Conservation (phyloP, 2,797 vertebrate genomes). For the Neosalanx taihuensis region DNA sequence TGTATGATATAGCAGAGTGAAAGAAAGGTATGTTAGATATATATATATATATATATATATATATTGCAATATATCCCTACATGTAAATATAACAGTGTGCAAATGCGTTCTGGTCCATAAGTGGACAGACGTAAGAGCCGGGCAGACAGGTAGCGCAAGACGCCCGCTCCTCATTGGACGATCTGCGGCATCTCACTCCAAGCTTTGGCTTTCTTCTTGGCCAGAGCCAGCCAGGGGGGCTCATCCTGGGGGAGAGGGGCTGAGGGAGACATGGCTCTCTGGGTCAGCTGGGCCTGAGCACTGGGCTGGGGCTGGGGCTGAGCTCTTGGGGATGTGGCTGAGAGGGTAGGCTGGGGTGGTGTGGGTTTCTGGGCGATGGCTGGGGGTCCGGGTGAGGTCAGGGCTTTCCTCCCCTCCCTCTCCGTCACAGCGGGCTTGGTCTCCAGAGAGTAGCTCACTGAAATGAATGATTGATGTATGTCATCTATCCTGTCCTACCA, state of each 20-base stretch:
- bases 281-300: slow-evolving; percentile 16
- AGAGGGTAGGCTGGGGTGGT: no score
- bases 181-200: slow-evolving; percentile 90
- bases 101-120: slow-evolving; percentile 50
- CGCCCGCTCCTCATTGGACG: slow-evolving; percentile 71
- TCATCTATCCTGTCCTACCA: no score
- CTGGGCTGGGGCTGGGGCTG: neutral
- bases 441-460: slow-evolving; percentile 52
- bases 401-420: slow-evolving; percentile 62
- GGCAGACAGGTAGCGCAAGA: neutral
- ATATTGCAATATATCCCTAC: neutral
- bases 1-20: slow-evolving; percentile 30
- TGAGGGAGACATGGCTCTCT: slow-evolving; percentile 50
- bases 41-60: slow-evolving; percentile 11
- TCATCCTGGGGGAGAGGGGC: slow-evolving; percentile 71
- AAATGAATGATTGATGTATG: neutral
- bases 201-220: slow-evolving; percentile 94
- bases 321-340: slow-evolving; percentile 44
- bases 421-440: slow-evolving; percentile 50
- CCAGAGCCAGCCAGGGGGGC: slow-evolving; percentile 88
- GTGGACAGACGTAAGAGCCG: neutral
- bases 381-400: slow-evolving; percentile 31
- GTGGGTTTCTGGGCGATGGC: slow-evolving; percentile 16
- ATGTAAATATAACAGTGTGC: slow-evolving; percentile 43
- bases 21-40: slow-evolving; percentile 37